Conservation (phyloP, 1,140 invertebrate species). For the Hypsibius dujardini region DNA sequence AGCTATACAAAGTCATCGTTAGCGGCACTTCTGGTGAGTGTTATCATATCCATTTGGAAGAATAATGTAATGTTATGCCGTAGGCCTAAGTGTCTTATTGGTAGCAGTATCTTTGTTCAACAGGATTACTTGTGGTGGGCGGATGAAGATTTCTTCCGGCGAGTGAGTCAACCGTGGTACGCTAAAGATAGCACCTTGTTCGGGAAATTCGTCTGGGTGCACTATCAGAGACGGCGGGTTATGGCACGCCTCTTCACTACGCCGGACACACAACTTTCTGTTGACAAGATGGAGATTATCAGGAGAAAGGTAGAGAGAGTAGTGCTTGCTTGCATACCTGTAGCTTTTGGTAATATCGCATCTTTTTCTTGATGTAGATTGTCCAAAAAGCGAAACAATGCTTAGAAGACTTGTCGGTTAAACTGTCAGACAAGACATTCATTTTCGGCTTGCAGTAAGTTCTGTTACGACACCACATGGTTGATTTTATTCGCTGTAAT, state of each 20-base stretch:
- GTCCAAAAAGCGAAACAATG: conserved; percentile 3
- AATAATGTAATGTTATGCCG: conserved; percentile 6
- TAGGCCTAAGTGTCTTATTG: neutral
- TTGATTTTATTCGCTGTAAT: no score
- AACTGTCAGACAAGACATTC: neutral
- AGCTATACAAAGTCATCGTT: conserved; percentile 1
- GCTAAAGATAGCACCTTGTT: neutral
- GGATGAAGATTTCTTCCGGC: neutral
- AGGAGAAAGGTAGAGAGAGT: neutral
- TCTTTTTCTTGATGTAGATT: neutral
- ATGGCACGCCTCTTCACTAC: neutral
- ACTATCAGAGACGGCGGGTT: neutral
- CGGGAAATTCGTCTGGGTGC: neutral
- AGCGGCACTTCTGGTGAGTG: neutral
- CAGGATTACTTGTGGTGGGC: conserved; percentile 5
- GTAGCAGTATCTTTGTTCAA: neutral
- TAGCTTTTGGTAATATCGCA: neutral
- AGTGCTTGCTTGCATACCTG: neutral
- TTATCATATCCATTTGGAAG: neutral
- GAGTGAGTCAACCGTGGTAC: neutral
- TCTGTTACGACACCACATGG: no score
- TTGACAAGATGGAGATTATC: no score
- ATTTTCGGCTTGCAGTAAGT: conserved; percentile 2
- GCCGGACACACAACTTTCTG: neutral
- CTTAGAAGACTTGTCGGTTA: neutral